Evolutionary conservation across 2,113 vertebrate species (phyloP).

Genomic region (Perca fluviatilis): DNA sequence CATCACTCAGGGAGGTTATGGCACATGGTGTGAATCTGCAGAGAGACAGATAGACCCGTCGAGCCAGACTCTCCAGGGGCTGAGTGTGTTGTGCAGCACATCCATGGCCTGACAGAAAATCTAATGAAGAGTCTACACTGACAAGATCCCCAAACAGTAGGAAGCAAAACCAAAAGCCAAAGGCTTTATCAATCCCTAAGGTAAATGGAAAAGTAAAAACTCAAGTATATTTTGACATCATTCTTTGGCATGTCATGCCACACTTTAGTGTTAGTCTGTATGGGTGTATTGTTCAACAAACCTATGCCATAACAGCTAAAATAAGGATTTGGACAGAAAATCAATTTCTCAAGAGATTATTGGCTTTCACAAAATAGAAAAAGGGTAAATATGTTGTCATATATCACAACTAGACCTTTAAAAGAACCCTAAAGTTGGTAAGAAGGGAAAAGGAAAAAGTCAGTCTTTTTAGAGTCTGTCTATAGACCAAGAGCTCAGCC

Average conservation of each 20-base stretch:
- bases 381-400: slow-evolving; percentile 29
- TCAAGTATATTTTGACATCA: slow-evolving; percentile 34
- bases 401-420: slow-evolving; percentile 27
- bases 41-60: slow-evolving; percentile 61
- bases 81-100: slow-evolving; percentile 56
- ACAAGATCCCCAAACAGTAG: slow-evolving; percentile 49
- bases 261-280: not conserved
- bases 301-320: slow-evolving; percentile 3
- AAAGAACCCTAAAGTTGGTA: slow-evolving; percentile 35
- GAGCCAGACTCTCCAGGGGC: slow-evolving; percentile 65
- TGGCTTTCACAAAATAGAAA: slow-evolving; percentile 22
- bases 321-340: slow-evolving; percentile 28
- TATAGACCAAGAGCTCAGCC: slow-evolving; percentile 16
- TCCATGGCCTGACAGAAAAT: slow-evolving; percentile 63
- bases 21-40: slow-evolving; percentile 60
- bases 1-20: slow-evolving; percentile 63
- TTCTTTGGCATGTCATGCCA: slow-evolving; percentile 21
- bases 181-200: slow-evolving; percentile 47
- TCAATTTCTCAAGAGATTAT: slow-evolving; percentile 20
- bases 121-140: slow-evolving; percentile 58
- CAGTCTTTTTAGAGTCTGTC: slow-evolving; percentile 23
- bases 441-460: slow-evolving; percentile 25
- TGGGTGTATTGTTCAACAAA: slow-evolving; percentile 7
- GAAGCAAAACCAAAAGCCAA: slow-evolving; percentile 44
- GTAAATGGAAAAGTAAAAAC: slow-evolving; percentile 28